Evolutionary conservation across 2,113 vertebrate genomes (phyloP), one percentile per base, ranked within the genome.

Genomic region (Phrynosoma platyrhinos): DNA sequence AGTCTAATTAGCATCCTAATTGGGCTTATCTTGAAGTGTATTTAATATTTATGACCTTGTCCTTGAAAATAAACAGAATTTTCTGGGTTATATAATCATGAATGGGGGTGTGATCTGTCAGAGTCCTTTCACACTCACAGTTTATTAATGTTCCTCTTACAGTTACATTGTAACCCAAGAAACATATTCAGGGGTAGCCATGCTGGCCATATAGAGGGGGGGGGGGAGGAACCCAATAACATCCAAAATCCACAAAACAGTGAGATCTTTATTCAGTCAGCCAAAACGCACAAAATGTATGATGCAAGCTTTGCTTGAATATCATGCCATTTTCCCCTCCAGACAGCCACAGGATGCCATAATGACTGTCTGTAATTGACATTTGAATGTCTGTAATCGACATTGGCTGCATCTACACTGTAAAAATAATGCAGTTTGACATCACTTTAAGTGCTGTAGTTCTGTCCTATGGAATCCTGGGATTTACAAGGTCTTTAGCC

Each of bases 11-110:
- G 68, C 62, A 21, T 32, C 53, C 36, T 30, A 47, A 68, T 55
- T 64, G 52, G 83, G 81, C 58, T 25, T 32, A 82, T 40, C 52
- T 89, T 14, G 12, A 86, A 69, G 40, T 58, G 42, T 75, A 36
- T 79, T 52, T 79, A 84, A 74, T 79, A 82, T 92, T 93, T 76
- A 74, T 20, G n/a, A 40, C 53, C 9, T 30, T 76, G 42, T 82
- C 89, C 85, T 83, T 81, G 68, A 85, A 88, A 79, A 68, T 0
- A 52, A 72, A 64, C 25, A 36, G 74, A 79, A 85, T 87, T 58
- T 88, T 86, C 66, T 42, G 83, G 64, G 32, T n/a, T 86, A 13
- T 36, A 68, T 66, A 68, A 40, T 20, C 18, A 13, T 20, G 69
- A 32, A 32, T 82, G 81, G 21, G 8, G 64, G 18, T 27, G n/a